Percentiles rank a stretch among this genome's conserved stretches.
These are phyloP conservation scores for Tachuris rubrigastra DNA, from an alignment of 2,113 vertebrate genomes.

Conservation along the genomic window DNA sequence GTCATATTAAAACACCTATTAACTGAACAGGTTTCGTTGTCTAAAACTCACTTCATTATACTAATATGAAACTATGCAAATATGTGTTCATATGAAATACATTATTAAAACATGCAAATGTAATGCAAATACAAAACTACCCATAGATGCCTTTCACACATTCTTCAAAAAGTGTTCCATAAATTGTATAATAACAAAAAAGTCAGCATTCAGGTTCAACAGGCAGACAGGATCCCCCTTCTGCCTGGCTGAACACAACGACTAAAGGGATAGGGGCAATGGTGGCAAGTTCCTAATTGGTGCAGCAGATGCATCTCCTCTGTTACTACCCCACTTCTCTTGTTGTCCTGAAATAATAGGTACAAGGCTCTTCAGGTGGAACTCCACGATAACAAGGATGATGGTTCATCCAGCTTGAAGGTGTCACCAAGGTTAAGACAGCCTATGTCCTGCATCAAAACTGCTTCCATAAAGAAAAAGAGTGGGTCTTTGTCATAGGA, in stretches of 20 bases:
- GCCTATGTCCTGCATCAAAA: neutral
- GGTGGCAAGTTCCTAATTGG: neutral
- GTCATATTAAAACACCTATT: neutral
- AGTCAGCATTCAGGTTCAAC: neutral
- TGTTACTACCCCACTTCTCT: neutral
- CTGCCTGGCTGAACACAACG: neutral
- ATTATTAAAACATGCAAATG: neutral
- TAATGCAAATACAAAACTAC: neutral
- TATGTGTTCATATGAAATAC: neutral
- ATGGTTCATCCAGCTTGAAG: neutral
- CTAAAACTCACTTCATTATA: neutral
- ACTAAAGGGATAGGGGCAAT: too few relatives aligned
- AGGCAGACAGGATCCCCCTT: neutral
- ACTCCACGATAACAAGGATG: neutral
- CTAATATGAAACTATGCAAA: neutral
- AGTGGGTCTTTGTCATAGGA: neutral
- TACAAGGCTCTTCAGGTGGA: neutral
- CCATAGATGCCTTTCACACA: neutral
- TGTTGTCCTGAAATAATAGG: rapidly evolving
- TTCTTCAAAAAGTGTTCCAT: neutral
- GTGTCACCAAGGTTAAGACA: neutral
- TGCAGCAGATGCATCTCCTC: neutral
- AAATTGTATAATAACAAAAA: neutral
- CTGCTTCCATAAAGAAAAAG: neutral
- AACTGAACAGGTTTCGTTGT: neutral